A percentile compares a stretch with the other conserved stretches of the same genome.
These are phyloP conservation scores for Punctoribates punctum DNA, from an alignment of 2,888 invertebrate species.

Conservation along the genomic window DNA sequence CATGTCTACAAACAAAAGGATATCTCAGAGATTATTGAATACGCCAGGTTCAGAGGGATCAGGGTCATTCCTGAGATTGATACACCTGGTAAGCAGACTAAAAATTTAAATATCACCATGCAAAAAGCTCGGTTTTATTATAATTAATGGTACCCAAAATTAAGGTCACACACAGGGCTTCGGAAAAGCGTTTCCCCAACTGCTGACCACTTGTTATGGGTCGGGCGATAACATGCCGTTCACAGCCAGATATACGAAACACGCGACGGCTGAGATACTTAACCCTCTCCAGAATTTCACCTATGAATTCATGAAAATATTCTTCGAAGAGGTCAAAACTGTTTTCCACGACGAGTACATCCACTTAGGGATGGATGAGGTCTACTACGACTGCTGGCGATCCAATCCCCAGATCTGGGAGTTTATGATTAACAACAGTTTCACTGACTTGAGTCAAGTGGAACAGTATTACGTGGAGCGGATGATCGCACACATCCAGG, in stretches of 20 bases:
- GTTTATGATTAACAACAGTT: slow-evolving; percentile 59
- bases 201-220: slow-evolving; percentile 2
- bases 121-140: too few relatives aligned
- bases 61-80: slow-evolving; percentile 87
- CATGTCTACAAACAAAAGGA: slow-evolving; percentile 55
- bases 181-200: slow-evolving; percentile 46
- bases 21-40: slow-evolving; percentile 64
- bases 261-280: slow-evolving; percentile 48
- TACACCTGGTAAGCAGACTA: slow-evolving; percentile 64
- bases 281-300: slow-evolving; percentile 57
- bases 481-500: slow-evolving; percentile 47
- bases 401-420: slow-evolving; percentile 63
- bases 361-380: slow-evolving; percentile 83
- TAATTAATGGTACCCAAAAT: too few relatives aligned
- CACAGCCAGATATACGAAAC: slow-evolving; percentile 12
- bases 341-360: slow-evolving; percentile 75
- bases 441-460: slow-evolving; percentile 45
- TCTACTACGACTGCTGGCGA: slow-evolving; percentile 70
- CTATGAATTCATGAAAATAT: slow-evolving; percentile 64
- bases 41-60: slow-evolving; percentile 74
- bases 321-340: slow-evolving; percentile 66
- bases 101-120: too few relatives aligned
- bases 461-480: slow-evolving; percentile 48
- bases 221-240: slow-evolving; percentile 14
- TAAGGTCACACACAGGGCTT: slow-evolving; percentile 60